These are phyloP conservation scores for Chaitophorus viminalis DNA, from an alignment of 2,888 invertebrate genomes.

Conservation along the genomic window DNA sequence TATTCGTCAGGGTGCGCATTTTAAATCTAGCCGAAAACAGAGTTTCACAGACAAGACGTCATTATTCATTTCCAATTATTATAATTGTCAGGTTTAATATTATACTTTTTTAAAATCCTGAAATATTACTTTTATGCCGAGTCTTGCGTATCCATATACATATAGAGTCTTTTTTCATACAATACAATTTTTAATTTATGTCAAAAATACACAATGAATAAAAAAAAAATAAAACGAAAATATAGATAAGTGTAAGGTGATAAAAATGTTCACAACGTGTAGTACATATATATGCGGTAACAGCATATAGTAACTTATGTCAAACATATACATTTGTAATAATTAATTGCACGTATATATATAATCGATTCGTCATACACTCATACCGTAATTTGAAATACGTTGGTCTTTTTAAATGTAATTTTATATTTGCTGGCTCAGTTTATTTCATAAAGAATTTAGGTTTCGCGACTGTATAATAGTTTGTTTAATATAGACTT, in stretches of 20 bases:
- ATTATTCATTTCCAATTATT: slow-evolving; percentile 42
- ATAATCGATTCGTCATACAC: too few species aligned
- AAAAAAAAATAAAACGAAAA: background rate
- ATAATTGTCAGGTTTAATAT: slow-evolving; percentile 14
- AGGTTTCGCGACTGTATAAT: too few species aligned
- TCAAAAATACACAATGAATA: background rate
- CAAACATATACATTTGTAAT: too few species aligned
- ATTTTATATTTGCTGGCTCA: too few species aligned
- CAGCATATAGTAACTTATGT: too few species aligned
- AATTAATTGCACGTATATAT: too few species aligned
- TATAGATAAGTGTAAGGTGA: background rate
- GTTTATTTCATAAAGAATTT: too few species aligned
- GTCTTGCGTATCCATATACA: background rate
- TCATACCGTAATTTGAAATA: too few species aligned
- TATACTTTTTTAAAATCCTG: slow-evolving; percentile 31
- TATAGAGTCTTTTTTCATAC: background rate
- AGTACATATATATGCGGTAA: too few species aligned
- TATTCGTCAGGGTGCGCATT: background rate
- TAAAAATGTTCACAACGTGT: too few species aligned
- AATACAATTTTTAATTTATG: slow-evolving; percentile 10
- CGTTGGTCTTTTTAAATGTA: too few species aligned
- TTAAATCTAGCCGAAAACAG: background rate
- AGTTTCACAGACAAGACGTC: background rate
- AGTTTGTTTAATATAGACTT: too few species aligned
- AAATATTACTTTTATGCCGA: slow-evolving; percentile 29